Evolutionary conservation across 2,113 vertebrate genomes (phyloP), one percentile per base, ranked within the genome.

Genomic region (Prunella himalayana): DNA sequence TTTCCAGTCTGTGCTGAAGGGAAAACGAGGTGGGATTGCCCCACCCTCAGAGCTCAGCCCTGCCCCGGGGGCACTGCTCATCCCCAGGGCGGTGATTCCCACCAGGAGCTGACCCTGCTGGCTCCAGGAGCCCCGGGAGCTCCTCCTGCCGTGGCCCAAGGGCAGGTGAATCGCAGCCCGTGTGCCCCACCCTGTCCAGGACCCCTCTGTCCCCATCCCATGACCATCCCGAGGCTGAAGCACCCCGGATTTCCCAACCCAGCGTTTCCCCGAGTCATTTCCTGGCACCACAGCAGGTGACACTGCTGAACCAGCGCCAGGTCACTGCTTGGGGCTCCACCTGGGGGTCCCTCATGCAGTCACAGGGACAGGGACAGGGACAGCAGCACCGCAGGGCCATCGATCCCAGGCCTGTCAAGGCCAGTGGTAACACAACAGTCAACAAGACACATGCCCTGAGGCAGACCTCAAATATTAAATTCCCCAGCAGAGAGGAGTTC

Each of bases 401-500:
- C 68, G 45, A 35, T 63, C 68, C 79, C 51, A 83, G 56, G 56
- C 49, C 82, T 83, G 82, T 63, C 90, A 83, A 69, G 63, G 86
- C 63, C 93, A 57, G 14, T 24, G 37, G 70, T 59, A 85, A 60
- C 73, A 94, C 83, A 95, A 95, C 94, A 95, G 75, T 81, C 94
- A 94, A 96, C 95, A 95, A 92, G 88, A 92, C 69, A 83, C 44
- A 71, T 60, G 86, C 80, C 95, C 92, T 70, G 56, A 94, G 94
- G 92, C 94, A 95, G 53, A 71, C 56, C 94, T 95, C 91, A 95
- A 76, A 82, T 69, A 94, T 86, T 78, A 92, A 96, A 96, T 95
- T 94, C 92, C 88, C 73, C 80, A 82, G 65, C 0, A 2, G 35
- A 92, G 45, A 0, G 6, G 91, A 91, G 95, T 95, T 95, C 91